phyloP scores from a whole-genome alignment of 2,888 invertebrate genomes.

The Harpalus rufipes region DNA sequence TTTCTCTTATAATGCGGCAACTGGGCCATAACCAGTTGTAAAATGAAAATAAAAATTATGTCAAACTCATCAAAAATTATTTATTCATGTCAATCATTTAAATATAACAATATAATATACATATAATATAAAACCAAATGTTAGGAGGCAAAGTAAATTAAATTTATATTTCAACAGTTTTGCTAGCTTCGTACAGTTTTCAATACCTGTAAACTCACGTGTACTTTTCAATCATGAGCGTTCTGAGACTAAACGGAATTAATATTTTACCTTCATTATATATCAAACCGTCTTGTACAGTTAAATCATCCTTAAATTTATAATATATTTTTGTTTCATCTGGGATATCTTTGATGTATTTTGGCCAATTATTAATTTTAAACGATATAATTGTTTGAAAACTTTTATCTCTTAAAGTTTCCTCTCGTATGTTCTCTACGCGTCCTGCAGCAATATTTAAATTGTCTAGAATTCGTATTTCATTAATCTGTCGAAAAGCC shows the following conservation, averaged over 20 bases:
- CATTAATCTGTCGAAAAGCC: not conserved
- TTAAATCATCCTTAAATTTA: not conserved
- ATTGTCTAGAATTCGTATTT: not conserved
- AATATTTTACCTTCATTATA: not conserved
- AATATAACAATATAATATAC: too few species aligned
- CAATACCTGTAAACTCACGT: not conserved
- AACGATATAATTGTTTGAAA: conserved; percentile 11
- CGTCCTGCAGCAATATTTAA: not conserved
- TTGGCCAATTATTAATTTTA: conserved; percentile 18
- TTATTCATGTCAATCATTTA: too few species aligned
- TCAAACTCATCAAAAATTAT: too few species aligned
- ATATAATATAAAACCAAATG: too few species aligned
- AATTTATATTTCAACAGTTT: too few species aligned
- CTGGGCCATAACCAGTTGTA: too few species aligned
- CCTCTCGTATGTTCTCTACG: not conserved
- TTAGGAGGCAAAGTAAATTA: too few species aligned
- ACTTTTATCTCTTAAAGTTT: conserved; percentile 11
- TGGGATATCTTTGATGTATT: not conserved
- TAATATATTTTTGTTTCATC: conserved; percentile 24
- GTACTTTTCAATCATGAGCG: conserved; percentile 8
- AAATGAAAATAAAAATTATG: too few species aligned
- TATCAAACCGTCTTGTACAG: not conserved
- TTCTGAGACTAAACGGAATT: not conserved
- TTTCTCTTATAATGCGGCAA: too few species aligned
- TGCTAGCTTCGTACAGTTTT: conserved; percentile 15